Evolutionary conservation across 30 jellyfish, hydroid and myxozoan species (phyloP).

Genomic region (Nemopilema nomurai): DNA sequence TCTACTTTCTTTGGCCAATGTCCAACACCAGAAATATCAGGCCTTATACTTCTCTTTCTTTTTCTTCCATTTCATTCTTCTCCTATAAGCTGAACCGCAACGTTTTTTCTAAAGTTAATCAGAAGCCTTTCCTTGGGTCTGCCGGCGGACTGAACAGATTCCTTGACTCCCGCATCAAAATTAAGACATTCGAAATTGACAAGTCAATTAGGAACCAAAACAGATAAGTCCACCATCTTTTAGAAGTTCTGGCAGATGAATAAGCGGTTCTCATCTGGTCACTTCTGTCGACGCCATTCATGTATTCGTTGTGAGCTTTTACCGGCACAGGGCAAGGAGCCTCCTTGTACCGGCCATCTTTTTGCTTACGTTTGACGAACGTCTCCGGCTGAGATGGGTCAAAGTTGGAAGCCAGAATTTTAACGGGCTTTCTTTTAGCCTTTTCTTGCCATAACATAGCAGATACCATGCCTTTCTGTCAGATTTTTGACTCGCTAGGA

Average conservation of each 20-base stretch:
- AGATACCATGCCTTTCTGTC: slow-evolving; percentile 17
- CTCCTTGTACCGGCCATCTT: slow-evolving; percentile 3
- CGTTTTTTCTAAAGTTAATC: slow-evolving; percentile 9
- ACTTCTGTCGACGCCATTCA: slow-evolving; percentile 5
- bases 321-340: slow-evolving; percentile 15
- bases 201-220: slow-evolving; percentile 26
- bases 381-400: slow-evolving; percentile 21
- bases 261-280: slow-evolving; percentile 38
- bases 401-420: slow-evolving; percentile 3
- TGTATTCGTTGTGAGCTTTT: slow-evolving; percentile 1
- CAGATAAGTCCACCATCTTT: slow-evolving; percentile 36
- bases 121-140: neutral
- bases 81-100: slow-evolving; percentile 21
- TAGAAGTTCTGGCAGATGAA: slow-evolving; percentile 6
- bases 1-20: slow-evolving; percentile 35
- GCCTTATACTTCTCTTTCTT: neutral
- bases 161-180: slow-evolving; percentile 37
- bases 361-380: slow-evolving; percentile 1
- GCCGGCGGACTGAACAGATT: slow-evolving; percentile 3
- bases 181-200: slow-evolving; percentile 22
- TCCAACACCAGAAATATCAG: slow-evolving; percentile 17
- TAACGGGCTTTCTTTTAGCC: slow-evolving; percentile 9
- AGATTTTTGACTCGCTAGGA: slow-evolving; percentile 4
- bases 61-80: slow-evolving; percentile 24
- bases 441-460: slow-evolving; percentile 16